Evolutionary conservation across 2,888 invertebrate genomes (phyloP), one percentile per base, ranked within the genome.

Genomic region (Lithophane socia): DNA sequence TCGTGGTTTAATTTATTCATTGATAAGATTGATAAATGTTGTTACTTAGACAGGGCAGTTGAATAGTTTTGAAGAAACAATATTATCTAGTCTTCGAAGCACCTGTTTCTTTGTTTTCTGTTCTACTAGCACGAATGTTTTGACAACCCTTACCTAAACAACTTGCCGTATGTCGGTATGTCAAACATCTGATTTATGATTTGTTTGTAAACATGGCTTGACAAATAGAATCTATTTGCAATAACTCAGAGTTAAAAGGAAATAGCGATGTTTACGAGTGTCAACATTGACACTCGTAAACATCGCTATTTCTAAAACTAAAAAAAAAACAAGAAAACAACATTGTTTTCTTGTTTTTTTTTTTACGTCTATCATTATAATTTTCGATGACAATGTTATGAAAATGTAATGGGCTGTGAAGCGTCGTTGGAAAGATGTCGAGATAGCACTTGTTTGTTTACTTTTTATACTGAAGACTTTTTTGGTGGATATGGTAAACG

Each of bases 401-500:
- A 74, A 80, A 69, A 80, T 37, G 81, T 81, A 84, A 84, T 80
- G 75, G 85, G 0, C 49, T 67, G 73, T 79, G 60, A 69, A 69
- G n/a, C 13, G 21, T n/a, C 21, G 2, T 21, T 42, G 24, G 18
- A 37, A 83, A 84, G 24, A 60, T 68, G 61, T 21, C 21, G 13
- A 7, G 29, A 3, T 52, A 56, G 4, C 12, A 61, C 21, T 49
- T 42, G 0, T 56, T 54, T 67, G 24, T 82, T 82, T 81, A 65
- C 52, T 82, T 67, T 24, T 49, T 44, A 49, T 12, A 24, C 42
- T 18, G 21, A 13, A 21, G 29, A 18, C 12, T 58, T 56, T 18
- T 54, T 37, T 52, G 63, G 1, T 49, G 42, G 8, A 18, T 7
- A 29, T 60, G 1, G 3, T 60, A 60, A 24, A 8, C 8, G 16